Evolutionary conservation across 2,888 invertebrate species (phyloP), one percentile per base, ranked within the genome.

Genomic region (Cephus spinipes): DNA sequence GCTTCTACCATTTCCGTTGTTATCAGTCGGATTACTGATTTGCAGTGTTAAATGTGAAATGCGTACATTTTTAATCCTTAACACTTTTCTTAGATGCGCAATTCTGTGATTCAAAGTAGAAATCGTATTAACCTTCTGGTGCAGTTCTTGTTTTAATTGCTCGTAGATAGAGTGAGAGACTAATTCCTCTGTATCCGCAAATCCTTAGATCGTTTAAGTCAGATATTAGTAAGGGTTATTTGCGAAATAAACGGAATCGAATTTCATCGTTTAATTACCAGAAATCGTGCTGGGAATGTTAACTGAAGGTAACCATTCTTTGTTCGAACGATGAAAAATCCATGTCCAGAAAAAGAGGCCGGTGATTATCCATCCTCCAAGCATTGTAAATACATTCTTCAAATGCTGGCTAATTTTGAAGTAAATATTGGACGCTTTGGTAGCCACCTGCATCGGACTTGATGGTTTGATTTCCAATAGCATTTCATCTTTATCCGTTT

Each of bases 11-110:
- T 79, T 77, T 69, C 71, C 23, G 69, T 31, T 75, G 31, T 33
- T 35, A n/a, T 35, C 74, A 36, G 12, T 36, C 33, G 74, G 23
- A 36, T 74, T 74, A 32, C 6, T 30, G 35, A 34, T 74, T 35
- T 36, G 40, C 32, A 68, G 68, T 23, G 73, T 36, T 36, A 89
- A 76, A 74, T 83, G 83, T 0, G 83, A 83, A 40, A 88, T 93
- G 78, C 94, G 92, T 86, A 94, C 93, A 76, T 95, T 94, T 90
- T 95, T 95, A n/a, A 95, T 89, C 85, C 93, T 92, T 12, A 95
- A 82, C 77, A 94, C 88, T 80, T 90, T 93, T 81, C 94, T 94
- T 74, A 95, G 91, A 87, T 95, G 94, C 23, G 93, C 93, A 4
- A 94, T 93, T 92, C 94, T 95, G 82, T 93, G 93, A 85, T 93